phyloP scores from a whole-genome alignment of 2,113 vertebrate genomes.

The Rhinolophus sinicus region DNA sequence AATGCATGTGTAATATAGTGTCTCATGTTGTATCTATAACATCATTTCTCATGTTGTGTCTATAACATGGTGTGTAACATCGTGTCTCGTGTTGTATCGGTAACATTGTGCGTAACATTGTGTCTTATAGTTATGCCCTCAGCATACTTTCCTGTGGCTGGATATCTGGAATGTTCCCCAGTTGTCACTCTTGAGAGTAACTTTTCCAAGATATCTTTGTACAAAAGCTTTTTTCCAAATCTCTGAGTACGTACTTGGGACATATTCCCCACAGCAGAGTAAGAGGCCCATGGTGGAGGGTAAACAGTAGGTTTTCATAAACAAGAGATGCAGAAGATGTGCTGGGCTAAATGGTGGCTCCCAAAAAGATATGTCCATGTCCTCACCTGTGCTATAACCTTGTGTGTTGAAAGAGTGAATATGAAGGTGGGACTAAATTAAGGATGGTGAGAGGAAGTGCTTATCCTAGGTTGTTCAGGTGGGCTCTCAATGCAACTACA shows the following conservation, averaged over 20 bases:
- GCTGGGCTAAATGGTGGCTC: background rate
- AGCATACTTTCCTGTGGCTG: background rate
- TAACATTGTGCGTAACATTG: background rate
- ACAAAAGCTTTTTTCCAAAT: background rate
- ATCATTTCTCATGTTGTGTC: background rate
- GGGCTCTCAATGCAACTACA: background rate
- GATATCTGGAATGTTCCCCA: background rate
- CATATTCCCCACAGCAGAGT: background rate
- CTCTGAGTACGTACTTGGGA: background rate
- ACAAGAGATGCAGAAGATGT: background rate
- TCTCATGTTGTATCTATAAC: background rate
- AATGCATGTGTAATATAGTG: too few species aligned
- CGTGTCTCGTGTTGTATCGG: background rate
- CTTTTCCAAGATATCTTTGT: background rate
- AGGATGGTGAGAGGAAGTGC: background rate
- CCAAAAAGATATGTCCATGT: background rate
- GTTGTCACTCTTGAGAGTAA: background rate
- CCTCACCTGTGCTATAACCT: background rate
- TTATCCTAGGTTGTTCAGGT: background rate
- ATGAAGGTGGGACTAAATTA: background rate
- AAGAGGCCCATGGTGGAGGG: background rate
- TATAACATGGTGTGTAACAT: background rate
- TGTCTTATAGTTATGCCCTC: too few species aligned
- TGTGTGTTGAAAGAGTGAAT: accelerated
- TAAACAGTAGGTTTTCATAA: background rate